Evolutionary conservation across 2,888 invertebrate species (phyloP).

Genomic region (Magallana nippona): DNA sequence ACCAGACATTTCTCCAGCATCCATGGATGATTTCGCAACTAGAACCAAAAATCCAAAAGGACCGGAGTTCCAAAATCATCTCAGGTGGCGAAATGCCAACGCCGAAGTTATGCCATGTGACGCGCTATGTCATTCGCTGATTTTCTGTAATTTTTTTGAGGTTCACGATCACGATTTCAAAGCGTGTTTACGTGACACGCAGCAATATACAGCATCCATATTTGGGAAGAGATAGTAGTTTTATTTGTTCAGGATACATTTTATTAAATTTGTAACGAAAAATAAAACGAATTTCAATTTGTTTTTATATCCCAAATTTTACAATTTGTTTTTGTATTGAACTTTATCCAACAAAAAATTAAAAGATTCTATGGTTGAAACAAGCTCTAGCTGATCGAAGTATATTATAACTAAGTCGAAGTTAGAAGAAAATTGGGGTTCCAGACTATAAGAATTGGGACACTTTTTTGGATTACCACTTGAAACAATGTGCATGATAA

Average conservation of each 20-base stretch:
- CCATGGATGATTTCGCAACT: conserved; percentile 86
- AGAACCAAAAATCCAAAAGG: conserved; percentile 50
- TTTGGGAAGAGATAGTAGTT: conserved; percentile 6
- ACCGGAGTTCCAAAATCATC: conserved; percentile 53
- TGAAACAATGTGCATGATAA: too few relatives aligned
- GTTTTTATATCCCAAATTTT: too few relatives aligned
- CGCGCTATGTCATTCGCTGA: conserved; percentile 53
- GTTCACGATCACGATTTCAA: not conserved
- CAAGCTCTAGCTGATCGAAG: too few relatives aligned
- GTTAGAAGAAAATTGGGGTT: too few relatives aligned
- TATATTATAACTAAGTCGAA: too few relatives aligned
- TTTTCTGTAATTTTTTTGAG: conserved; percentile 45
- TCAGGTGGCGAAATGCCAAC: conserved; percentile 56
- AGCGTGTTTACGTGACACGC: not conserved
- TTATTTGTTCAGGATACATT: too few relatives aligned
- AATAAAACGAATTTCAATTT: too few relatives aligned
- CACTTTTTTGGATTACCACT: too few relatives aligned
- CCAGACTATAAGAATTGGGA: too few relatives aligned
- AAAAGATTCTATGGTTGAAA: too few relatives aligned
- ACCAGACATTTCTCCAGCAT: conserved; percentile 88
- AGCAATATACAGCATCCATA: not conserved
- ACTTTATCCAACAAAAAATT: too few relatives aligned
- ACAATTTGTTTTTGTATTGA: too few relatives aligned
- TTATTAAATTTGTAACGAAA: not conserved
- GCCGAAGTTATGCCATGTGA: conserved; percentile 54